Evolutionary conservation across 1,140 invertebrate genomes (phyloP), one percentile per base, ranked within the genome.

Genomic region (Aphidius ervi): DNA sequence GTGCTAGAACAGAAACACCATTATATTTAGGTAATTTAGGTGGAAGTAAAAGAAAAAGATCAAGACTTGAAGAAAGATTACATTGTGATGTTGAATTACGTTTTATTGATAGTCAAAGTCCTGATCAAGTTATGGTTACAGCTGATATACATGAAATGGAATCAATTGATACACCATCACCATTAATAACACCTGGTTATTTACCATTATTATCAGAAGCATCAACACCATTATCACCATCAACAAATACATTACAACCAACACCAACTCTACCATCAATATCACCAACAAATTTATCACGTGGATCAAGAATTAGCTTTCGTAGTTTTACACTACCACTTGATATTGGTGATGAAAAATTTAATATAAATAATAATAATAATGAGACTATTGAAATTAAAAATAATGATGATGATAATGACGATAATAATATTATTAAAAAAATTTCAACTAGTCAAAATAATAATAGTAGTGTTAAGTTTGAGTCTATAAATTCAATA

Each of bases 91-190:
- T 81, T 31, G 82, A 84, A 56, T 66, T 84, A 41, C 68, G 81
- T 47, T 84, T 82, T 67, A 84, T 84, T 60, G 82, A 84, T 66
- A 83, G 82, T 63, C 81, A 83, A 68, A 83, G 82, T 66, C 82
- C 81, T 9, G 82, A 83, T 65, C 81, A 82, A 74, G 74, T 80
- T 5, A 80, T 80, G 78, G 72, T 80, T 5, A 75, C 72, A 0
- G 78, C 77, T 4, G 78, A 80, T 61, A 65, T 80, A 39, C 78
- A 80, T 61, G 76, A 71, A 42, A 74, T 78, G 69, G 77, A 80
- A 31, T 31, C 23, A 31, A 31, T 31, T 31, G 23, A 31, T 31
- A 76, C 71, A 3, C 78, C 78, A 0, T 80, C 78, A 10, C 76
- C 78, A 0, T 62, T 80, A 50, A 72, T 74, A 46, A 80, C 78